Percentiles rank a stretch among this genome's conserved stretches.
Conservation (phyloP, 1,140 invertebrate genomes). For the Calycopis cecrops region DNA sequence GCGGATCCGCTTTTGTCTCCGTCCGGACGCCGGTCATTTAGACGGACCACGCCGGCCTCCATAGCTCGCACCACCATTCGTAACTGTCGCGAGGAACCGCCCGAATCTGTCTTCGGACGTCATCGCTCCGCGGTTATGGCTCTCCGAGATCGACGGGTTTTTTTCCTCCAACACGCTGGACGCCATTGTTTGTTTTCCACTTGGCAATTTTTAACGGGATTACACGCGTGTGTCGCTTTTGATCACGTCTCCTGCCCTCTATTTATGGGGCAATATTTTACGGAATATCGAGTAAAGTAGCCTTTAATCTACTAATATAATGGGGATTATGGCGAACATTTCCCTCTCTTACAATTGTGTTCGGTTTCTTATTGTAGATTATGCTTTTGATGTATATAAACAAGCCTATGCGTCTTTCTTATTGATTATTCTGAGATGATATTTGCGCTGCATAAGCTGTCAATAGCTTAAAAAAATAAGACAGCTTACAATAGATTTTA, state of each 20-base stretch:
- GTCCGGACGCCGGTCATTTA: slow-evolving; percentile 68
- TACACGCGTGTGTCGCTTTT: slow-evolving; percentile 37
- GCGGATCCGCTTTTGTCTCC: slow-evolving; percentile 72
- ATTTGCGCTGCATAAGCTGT: no score
- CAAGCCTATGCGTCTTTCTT: no score
- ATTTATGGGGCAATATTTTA: slow-evolving; percentile 73
- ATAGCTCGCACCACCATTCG: slow-evolving; percentile 66
- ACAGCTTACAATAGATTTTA: no score
- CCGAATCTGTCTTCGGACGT: slow-evolving; percentile 52
- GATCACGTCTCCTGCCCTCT: slow-evolving; percentile 62
- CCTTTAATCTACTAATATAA: slow-evolving; percentile 72
- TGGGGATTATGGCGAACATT: slow-evolving; percentile 46
- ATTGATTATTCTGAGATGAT: no score
- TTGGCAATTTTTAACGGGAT: slow-evolving; percentile 73
- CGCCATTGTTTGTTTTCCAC: slow-evolving; percentile 63
- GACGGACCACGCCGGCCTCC: slow-evolving; percentile 57
- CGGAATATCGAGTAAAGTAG: slow-evolving; percentile 71
- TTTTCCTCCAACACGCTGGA: slow-evolving; percentile 10
- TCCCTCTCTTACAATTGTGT: slow-evolving; percentile 51
- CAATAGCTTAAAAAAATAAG: no score
- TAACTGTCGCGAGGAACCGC: slow-evolving; percentile 55
- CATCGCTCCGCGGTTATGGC: slow-evolving; percentile 38
- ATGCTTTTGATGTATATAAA: slow-evolving; percentile 37
- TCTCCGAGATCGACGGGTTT: slow-evolving; percentile 20
- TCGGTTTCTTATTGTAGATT: slow-evolving; percentile 53